These are phyloP conservation scores for Oconnorella tubifera DNA, from an alignment of 2,888 invertebrate genomes.

Conservation along the genomic window DNA sequence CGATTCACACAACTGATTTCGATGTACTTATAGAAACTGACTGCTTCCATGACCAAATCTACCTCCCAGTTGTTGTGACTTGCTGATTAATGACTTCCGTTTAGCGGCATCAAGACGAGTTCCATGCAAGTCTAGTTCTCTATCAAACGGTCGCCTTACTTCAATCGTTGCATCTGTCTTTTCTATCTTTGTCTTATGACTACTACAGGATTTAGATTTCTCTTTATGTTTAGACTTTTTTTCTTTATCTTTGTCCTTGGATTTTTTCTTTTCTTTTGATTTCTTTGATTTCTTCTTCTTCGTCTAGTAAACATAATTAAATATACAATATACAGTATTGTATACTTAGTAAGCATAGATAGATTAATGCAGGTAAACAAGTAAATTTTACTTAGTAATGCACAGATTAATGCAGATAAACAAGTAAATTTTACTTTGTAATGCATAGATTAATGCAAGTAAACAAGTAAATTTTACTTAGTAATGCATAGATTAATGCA, in stretches of 20 bases:
- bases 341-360: no score
- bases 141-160: not conserved
- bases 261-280: not conserved
- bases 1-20: no score
- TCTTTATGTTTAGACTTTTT: not conserved
- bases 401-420: no score
- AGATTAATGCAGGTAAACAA: no score
- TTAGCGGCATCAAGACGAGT: not conserved
- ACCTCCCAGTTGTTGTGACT: not conserved
- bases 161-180: not conserved
- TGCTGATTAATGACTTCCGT: not conserved
- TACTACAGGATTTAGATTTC: not conserved
- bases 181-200: no score
- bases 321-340: no score
- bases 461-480: no score
- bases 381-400: no score
- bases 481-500: no score
- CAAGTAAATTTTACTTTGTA: no score
- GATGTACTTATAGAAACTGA: not conserved
- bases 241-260: not conserved
- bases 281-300: not conserved
- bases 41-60: not conserved
- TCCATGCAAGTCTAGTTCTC: not conserved
- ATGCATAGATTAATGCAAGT: no score
- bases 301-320: not conserved